Evolutionary conservation across 2,797 vertebrate genomes (phyloP).

Genomic region (Anguilla marmorata): DNA sequence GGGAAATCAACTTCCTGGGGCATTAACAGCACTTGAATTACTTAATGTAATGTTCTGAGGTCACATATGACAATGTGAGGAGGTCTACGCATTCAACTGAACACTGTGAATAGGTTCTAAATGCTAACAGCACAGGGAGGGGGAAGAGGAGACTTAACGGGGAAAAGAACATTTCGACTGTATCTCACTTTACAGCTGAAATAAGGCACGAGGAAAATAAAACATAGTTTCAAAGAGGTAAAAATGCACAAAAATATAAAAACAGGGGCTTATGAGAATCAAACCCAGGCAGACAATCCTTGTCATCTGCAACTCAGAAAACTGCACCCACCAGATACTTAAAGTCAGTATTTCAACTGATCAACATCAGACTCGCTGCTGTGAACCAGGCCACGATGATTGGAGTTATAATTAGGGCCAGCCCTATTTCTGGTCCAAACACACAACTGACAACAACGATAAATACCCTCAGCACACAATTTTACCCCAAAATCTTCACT

Average conservation of each 20-base stretch:
- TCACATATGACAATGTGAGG: not conserved
- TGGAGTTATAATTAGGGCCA: constrained; percentile 42
- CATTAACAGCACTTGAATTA: not conserved
- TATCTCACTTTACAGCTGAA: not conserved
- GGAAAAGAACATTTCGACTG: too few relatives aligned
- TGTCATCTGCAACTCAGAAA: constrained; percentile 7
- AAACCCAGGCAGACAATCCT: constrained; percentile 36
- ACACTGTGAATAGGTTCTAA: not conserved
- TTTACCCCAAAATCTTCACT: constrained; percentile 35
- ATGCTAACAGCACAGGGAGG: not conserved
- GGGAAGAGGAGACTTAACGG: not conserved
- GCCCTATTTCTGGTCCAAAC: constrained; percentile 33
- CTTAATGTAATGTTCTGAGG: not conserved
- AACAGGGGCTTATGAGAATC: not conserved
- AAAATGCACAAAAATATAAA: not conserved
- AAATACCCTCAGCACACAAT: constrained; percentile 32
- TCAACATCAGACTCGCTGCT: not conserved
- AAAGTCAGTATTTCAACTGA: constrained; percentile 3
- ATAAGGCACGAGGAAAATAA: not conserved
- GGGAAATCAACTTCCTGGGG: not conserved
- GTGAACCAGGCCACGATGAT: constrained; percentile 17
- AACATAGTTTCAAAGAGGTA: not conserved
- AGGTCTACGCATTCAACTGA: not conserved
- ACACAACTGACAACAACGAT: constrained; percentile 30
- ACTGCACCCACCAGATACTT: not conserved